Conservation (phyloP, 2,797 vertebrate genomes). For the Euthynnus affinis region DNA sequence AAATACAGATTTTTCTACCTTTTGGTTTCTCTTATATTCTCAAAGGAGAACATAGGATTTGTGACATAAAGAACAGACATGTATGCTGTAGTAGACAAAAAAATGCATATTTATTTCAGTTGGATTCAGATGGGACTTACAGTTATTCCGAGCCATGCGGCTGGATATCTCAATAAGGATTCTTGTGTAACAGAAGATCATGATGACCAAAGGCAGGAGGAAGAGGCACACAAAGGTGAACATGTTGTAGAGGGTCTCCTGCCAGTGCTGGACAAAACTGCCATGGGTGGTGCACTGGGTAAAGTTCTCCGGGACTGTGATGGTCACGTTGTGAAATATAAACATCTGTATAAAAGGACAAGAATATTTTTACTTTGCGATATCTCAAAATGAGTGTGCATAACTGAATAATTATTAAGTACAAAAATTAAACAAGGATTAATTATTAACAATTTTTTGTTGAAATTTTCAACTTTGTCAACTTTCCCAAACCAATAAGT, state of each 20-base stretch:
- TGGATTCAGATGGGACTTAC: conserved; percentile 75
- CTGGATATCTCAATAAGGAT: conserved; percentile 91
- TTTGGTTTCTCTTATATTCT: no score
- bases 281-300: conserved; percentile 91
- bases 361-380: not conserved
- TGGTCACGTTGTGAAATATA: conserved; percentile 90
- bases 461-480: no score
- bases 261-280: conserved; percentile 88
- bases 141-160: conserved; percentile 83
- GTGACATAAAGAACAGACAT: no score
- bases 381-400: not conserved
- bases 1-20: no score
- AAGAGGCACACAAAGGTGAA: conserved; percentile 90
- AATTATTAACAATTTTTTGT: no score
- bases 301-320: conserved; percentile 88
- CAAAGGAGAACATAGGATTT: no score
- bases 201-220: conserved; percentile 91
- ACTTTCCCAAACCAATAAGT: no score
- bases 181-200: conserved; percentile 90
- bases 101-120: not conserved
- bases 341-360: conserved; percentile 83
- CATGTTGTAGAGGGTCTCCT: conserved; percentile 93
- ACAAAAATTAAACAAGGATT: no score
- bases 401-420: not conserved
- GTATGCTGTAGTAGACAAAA: no score